These are phyloP conservation scores for Adelognathus sp. DNA, from an alignment of 2,888 invertebrate species.

Conservation along the genomic window DNA sequence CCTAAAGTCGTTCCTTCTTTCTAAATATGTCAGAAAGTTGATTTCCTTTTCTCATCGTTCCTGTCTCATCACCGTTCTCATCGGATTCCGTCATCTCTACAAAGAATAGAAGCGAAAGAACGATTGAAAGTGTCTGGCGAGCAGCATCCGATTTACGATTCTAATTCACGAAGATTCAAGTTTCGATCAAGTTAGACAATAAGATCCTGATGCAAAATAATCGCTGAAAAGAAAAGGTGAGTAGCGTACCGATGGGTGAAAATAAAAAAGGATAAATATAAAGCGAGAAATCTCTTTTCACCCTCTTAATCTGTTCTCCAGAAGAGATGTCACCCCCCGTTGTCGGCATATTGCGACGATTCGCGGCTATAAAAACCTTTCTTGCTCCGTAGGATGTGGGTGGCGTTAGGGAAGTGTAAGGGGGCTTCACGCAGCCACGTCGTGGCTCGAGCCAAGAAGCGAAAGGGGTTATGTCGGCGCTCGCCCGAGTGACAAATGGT, in stretches of 20 bases:
- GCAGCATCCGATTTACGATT: neutral
- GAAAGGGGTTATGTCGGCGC: slow-evolving; percentile 76
- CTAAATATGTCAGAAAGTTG: too few relatives aligned
- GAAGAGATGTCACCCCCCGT: slow-evolving; percentile 74
- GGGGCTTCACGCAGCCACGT: slow-evolving; percentile 42
- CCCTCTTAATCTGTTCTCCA: slow-evolving; percentile 77
- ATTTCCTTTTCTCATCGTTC: too few relatives aligned
- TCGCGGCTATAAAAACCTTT: slow-evolving; percentile 80
- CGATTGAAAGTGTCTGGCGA: too few relatives aligned
- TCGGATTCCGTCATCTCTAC: too few relatives aligned
- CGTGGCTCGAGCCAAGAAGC: slow-evolving; percentile 66
- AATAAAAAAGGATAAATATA: slow-evolving; percentile 53
- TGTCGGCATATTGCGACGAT: slow-evolving; percentile 81
- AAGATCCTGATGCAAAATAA: neutral
- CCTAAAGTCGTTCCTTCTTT: too few relatives aligned
- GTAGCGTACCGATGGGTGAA: slow-evolving; percentile 15
- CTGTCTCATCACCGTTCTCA: too few relatives aligned
- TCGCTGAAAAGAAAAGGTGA: neutral
- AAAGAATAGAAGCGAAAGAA: too few relatives aligned
- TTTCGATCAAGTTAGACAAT: neutral
- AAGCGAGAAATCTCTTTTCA: slow-evolving; percentile 70
- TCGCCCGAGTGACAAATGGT: slow-evolving; percentile 79
- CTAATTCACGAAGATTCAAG: neutral
- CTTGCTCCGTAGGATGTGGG: slow-evolving; percentile 50
- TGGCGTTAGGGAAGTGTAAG: slow-evolving; percentile 49